A percentile compares a stretch with the other conserved stretches of the same genome.
Evolutionary conservation across 2,888 invertebrate species (phyloP).

Genomic region (Oxytorus armatus): DNA sequence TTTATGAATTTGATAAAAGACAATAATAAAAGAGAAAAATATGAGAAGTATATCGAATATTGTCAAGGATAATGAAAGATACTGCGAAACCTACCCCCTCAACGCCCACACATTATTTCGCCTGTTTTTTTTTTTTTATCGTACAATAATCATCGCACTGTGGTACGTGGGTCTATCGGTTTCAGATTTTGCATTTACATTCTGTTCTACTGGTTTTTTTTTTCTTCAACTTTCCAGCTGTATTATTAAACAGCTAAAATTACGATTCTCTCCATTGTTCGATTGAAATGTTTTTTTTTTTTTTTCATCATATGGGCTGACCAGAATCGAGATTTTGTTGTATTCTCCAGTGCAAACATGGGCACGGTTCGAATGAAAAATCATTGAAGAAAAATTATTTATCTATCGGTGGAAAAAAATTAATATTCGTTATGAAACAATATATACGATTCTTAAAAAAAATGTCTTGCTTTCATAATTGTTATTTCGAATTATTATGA

Average conservation of each 20-base stretch:
- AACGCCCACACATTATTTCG: conserved; percentile 16
- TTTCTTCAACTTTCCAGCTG: conserved; percentile 40
- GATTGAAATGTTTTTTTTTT: neutral
- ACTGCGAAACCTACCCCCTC: conserved; percentile 46
- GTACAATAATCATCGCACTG: conserved; percentile 50
- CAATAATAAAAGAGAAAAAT: conserved; percentile 53
- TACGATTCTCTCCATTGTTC: conserved; percentile 9
- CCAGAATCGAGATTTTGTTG: conserved; percentile 23
- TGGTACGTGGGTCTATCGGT: conserved; percentile 66
- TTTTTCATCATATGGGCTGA: neutral
- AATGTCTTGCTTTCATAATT: no score
- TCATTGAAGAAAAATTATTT: neutral
- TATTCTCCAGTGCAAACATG: neutral
- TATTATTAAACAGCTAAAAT: conserved; percentile 5
- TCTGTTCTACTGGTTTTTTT: conserved; percentile 57
- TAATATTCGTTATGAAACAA: no score
- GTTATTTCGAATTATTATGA: no score
- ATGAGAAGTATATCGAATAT: conserved; percentile 39
- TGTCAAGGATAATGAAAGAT: conserved; percentile 22
- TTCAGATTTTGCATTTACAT: conserved; percentile 62
- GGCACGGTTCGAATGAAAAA: neutral
- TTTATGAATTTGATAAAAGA: conserved; percentile 60
- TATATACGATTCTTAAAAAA: no score
- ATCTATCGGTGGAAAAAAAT: neutral
- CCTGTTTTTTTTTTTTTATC: conserved; percentile 42